Conservation (phyloP, 2,888 invertebrate genomes). For the Antheraea assamensis region DNA sequence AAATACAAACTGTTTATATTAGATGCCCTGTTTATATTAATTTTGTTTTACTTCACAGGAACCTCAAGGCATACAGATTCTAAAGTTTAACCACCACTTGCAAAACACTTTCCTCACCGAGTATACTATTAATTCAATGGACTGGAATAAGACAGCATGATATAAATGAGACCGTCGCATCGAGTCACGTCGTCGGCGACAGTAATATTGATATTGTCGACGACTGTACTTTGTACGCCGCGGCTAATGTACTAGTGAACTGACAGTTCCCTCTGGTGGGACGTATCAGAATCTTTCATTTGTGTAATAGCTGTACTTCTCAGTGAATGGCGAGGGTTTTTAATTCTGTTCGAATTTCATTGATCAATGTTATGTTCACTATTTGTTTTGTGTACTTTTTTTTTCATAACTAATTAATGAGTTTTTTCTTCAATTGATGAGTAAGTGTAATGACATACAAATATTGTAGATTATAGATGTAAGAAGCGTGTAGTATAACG, state of each 20-base stretch:
- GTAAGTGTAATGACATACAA: too few relatives aligned
- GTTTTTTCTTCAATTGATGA: too few relatives aligned
- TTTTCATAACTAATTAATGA: neutral
- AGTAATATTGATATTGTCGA: constrained; percentile 61
- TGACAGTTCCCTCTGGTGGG: constrained; percentile 42
- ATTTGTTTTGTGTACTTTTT: neutral
- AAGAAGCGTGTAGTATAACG: too few relatives aligned
- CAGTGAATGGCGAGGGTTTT: neutral
- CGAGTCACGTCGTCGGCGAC: constrained; percentile 28
- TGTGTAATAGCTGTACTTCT: constrained; percentile 10
- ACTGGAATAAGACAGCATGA: constrained; percentile 50
- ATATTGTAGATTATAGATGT: too few relatives aligned
- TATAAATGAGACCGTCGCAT: constrained; percentile 34
- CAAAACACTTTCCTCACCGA: constrained; percentile 13
- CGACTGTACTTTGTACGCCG: constrained; percentile 51
- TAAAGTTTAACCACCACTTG: neutral
- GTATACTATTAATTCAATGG: constrained; percentile 50
- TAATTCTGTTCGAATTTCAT: constrained; percentile 16
- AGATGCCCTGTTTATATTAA: too few relatives aligned
- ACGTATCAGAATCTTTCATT: constrained; percentile 18
- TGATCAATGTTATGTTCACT: constrained; percentile 1
- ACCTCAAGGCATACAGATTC: neutral
- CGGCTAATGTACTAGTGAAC: constrained; percentile 51
- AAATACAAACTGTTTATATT: too few relatives aligned
- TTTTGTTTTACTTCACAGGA: neutral